A percentile compares a stretch with the other conserved stretches of the same genome.
phyloP scores from a whole-genome alignment of 2,113 vertebrate species.

The Raphicerus campestris region DNA sequence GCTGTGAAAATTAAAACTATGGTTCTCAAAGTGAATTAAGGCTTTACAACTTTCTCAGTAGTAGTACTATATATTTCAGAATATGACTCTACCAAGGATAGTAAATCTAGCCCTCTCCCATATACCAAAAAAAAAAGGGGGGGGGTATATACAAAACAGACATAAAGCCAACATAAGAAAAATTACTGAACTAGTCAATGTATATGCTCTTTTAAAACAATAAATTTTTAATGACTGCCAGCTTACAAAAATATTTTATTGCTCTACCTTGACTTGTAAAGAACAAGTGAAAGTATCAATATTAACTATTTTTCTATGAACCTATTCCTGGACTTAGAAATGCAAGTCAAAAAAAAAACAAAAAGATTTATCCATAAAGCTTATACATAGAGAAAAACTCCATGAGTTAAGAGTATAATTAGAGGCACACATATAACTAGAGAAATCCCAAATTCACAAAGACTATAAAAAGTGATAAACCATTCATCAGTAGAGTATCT shows the following conservation, averaged over 20 bases:
- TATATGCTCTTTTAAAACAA: not conserved
- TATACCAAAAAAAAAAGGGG: not conserved
- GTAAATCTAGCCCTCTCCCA: not conserved
- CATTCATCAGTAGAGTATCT: not conserved
- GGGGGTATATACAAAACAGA: not conserved
- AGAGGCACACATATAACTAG: not conserved
- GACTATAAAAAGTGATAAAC: not conserved
- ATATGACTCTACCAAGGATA: not conserved
- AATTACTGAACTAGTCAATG: not conserved
- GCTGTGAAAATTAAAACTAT: not conserved
- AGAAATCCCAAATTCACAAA: not conserved
- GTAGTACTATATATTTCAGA: not conserved
- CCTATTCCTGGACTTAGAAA: not conserved
- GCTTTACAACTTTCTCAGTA: not conserved
- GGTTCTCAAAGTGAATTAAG: not conserved
- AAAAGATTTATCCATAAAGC: not conserved
- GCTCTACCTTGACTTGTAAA: not conserved
- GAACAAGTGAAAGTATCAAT: not conserved
- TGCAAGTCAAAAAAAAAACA: not conserved
- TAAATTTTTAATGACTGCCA: not conserved
- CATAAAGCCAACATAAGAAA: slow-evolving; percentile 17
- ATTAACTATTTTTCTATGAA: not conserved
- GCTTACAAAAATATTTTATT: not conserved
- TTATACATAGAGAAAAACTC: slow-evolving; percentile 2
- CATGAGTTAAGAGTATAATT: not conserved